Conservation (phyloP, 2,888 invertebrate genomes). For the Dorcus parallelipipedus region DNA sequence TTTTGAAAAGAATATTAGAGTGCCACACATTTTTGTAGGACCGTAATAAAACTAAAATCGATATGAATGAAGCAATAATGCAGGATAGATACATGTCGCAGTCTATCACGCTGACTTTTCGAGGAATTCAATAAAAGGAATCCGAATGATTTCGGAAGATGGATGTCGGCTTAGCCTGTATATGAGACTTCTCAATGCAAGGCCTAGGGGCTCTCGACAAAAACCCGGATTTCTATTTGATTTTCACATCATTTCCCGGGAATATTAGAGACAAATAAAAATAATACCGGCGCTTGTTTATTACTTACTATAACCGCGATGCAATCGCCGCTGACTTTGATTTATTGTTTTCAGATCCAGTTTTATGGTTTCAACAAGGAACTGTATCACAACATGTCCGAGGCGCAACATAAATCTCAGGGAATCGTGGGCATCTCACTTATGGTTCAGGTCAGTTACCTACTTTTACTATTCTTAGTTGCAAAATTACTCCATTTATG, state of each 20-base stretch:
- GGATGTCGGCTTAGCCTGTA: constrained; percentile 36
- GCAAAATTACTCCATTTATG: too few species aligned
- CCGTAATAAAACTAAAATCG: constrained; percentile 30
- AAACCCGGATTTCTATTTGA: constrained; percentile 15
- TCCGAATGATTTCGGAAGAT: constrained; percentile 36
- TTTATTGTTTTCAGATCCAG: constrained; percentile 73
- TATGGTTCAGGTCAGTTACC: constrained; percentile 79
- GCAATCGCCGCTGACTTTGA: background rate
- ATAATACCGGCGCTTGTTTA: background rate
- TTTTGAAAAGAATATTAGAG: too few species aligned
- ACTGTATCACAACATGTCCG: constrained; percentile 93
- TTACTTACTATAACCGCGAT: background rate
- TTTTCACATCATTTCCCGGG: constrained; percentile 17
- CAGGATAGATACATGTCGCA: constrained; percentile 44
- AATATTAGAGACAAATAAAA: constrained; percentile 14
- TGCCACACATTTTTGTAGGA: background rate
- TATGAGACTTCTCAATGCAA: constrained; percentile 11
- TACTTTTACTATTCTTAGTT: too few species aligned
- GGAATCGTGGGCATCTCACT: constrained; percentile 93
- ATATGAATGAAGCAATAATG: constrained; percentile 46
- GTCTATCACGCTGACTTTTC: constrained; percentile 43
- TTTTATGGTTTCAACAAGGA: constrained; percentile 96
- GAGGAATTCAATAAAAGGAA: constrained; percentile 43
- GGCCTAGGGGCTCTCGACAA: constrained; percentile 8
- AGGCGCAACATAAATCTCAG: constrained; percentile 94